Evolutionary conservation across 2,113 vertebrate species (phyloP), one percentile per base, ranked within the genome.

Genomic region (Siniperca chuatsi): DNA sequence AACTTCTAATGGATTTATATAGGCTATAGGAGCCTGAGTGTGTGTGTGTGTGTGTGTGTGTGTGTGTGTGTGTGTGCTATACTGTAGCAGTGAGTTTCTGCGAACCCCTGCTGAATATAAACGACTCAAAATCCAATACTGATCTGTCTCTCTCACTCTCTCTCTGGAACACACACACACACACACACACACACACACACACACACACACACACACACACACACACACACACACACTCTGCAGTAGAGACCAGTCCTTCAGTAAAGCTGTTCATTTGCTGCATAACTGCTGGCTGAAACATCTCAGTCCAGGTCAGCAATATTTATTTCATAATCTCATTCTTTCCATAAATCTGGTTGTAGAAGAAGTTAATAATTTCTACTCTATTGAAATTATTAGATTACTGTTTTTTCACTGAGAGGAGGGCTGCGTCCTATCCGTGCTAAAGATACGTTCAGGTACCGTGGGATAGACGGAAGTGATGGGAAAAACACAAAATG

Each of bases 61-160:
- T 67, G 61, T 74, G 72, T 75, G n/a, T 23, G 74, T 54, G 78
- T 44, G 82, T 72, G 79, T 58, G 37, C 64, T n/a, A 21, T 64
- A 87, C 89, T 90, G 89, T 90, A 82, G 89, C 87, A 62, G 87
- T 35, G 70, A 84, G 78, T 73, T 44, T 61, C 81, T 84, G 85
- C 3, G 81, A 85, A 90, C 91, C 82, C 60, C 75, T 72, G 42
- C 86, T 91, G 91, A 91, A 92, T 92, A 89, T 90, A 90, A 92
- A 92, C 76, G 75, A 89, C 77, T 87, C 25, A 81, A 86, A 92
- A 92, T 92, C 88, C 91, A 92, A 91, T 91, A 91, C 82, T 78
- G 84, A 88, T 85, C 78, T 68, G 67, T 90, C 78, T 87, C 57
- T 48, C 65, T 84, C 40, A 29, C 50, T 76, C 52, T 72, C 71